Evolutionary conservation across 2,888 invertebrate genomes (phyloP).

Genomic region (Piscicola geometra): DNA sequence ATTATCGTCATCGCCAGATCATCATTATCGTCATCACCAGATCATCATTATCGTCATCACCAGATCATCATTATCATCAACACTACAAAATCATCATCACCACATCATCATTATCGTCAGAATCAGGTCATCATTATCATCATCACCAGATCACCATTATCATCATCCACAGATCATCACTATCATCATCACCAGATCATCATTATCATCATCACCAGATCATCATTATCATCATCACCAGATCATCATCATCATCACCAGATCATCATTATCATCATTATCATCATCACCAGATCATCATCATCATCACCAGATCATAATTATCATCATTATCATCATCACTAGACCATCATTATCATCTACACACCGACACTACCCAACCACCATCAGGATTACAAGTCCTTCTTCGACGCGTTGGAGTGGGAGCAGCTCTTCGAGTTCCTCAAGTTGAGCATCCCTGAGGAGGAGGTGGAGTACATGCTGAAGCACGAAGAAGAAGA

Average conservation of each 20-base stretch:
- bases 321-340: too few species aligned
- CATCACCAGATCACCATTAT: neutral
- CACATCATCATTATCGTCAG: neutral
- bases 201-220: too few species aligned
- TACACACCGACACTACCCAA: neutral
- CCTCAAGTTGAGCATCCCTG: slow-evolving; percentile 41
- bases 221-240: too few species aligned
- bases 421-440: slow-evolving; percentile 41
- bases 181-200: neutral
- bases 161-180: neutral
- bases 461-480: slow-evolving; percentile 42
- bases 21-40: neutral
- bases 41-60: too few species aligned
- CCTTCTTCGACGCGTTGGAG: slow-evolving; percentile 44
- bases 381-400: slow-evolving; percentile 42
- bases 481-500: slow-evolving; percentile 36
- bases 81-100: neutral
- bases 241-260: too few species aligned
- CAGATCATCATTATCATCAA: too few species aligned
- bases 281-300: neutral
- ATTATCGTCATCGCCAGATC: neutral
- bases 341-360: neutral
- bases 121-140: too few species aligned
- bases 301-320: neutral
- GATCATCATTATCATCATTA: neutral